Percentiles rank a stretch among this genome's conserved stretches.
Evolutionary conservation across 2,888 invertebrate species (phyloP).

Genomic region (Bellardia bayeri): DNA sequence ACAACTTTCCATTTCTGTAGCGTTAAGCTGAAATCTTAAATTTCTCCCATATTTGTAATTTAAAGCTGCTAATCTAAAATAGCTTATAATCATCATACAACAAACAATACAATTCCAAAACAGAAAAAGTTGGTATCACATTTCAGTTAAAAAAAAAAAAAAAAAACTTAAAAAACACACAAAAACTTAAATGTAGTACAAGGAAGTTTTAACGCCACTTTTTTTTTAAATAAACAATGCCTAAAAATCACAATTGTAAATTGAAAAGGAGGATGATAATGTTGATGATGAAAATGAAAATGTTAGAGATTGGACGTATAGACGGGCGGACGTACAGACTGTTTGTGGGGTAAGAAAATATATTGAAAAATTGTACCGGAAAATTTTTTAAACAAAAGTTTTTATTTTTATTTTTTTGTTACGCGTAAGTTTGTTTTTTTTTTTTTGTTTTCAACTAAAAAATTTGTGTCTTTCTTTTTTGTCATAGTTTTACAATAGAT

Average conservation of each 20-base stretch:
- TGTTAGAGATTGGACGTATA: constrained; percentile 11
- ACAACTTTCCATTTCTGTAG: constrained; percentile 34
- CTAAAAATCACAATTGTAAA: background rate
- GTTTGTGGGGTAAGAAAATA: background rate
- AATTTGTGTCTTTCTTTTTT: constrained; percentile 16
- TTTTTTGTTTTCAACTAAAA: constrained; percentile 22
- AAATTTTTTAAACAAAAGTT: constrained; percentile 47
- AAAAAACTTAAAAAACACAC: constrained; percentile 15
- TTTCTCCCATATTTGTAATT: constrained; percentile 46
- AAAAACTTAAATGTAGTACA: constrained; percentile 55
- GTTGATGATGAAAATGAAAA: constrained; percentile 30
- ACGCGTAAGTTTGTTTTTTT: constrained; percentile 43
- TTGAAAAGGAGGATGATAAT: background rate
- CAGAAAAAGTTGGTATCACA: constrained; percentile 25
- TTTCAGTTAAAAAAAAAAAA: constrained; percentile 42
- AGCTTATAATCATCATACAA: constrained; percentile 4
- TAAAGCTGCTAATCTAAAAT: constrained; percentile 54
- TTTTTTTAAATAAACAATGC: constrained; percentile 24
- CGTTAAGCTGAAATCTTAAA: background rate
- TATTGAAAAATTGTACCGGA: constrained; percentile 63
- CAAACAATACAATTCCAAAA: constrained; percentile 18
- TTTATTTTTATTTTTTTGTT: constrained; percentile 28
- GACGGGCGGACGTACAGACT: background rate
- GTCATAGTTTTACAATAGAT: constrained; percentile 20
- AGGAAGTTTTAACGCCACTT: constrained; percentile 66